Conservation (phyloP, 2,113 vertebrate genomes). For the Catagonus wagneri region DNA sequence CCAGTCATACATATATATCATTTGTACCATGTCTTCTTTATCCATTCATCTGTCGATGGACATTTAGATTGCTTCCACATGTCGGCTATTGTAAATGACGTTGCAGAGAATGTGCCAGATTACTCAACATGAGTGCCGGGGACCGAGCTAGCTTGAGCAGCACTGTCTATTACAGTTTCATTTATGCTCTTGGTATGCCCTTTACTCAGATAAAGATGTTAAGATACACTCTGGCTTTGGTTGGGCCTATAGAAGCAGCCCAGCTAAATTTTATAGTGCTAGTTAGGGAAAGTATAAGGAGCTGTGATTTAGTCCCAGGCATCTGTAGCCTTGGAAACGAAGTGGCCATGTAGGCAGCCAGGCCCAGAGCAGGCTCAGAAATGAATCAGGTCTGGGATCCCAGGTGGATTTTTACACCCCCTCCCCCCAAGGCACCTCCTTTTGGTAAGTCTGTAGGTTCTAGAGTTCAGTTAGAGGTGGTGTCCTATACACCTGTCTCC, state of each 20-base stretch:
- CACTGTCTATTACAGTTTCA: background rate
- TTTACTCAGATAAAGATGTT: background rate
- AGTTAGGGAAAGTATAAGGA: background rate
- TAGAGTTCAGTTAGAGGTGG: slow-evolving; percentile 8
- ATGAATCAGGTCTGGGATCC: background rate
- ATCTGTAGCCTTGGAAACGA: background rate
- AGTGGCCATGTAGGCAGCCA: background rate
- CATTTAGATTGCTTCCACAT: too few relatives aligned
- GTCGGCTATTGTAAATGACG: too few relatives aligned
- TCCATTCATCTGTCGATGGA: too few relatives aligned
- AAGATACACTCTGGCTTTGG: background rate
- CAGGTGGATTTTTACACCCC: background rate
- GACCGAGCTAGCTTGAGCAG: background rate
- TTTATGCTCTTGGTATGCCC: background rate
- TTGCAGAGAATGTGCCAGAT: background rate
- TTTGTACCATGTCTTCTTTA: too few relatives aligned
- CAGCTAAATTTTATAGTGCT: background rate
- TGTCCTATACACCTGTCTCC: too few relatives aligned
- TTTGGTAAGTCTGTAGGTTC: background rate
- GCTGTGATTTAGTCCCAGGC: background rate
- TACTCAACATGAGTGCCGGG: background rate
- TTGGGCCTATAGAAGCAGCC: background rate
- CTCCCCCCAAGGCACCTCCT: background rate
- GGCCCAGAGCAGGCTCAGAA: background rate
- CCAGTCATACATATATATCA: too few relatives aligned